Evolutionary conservation across 2,888 invertebrate genomes (phyloP).

Genomic region (Eristalis intricaria): DNA sequence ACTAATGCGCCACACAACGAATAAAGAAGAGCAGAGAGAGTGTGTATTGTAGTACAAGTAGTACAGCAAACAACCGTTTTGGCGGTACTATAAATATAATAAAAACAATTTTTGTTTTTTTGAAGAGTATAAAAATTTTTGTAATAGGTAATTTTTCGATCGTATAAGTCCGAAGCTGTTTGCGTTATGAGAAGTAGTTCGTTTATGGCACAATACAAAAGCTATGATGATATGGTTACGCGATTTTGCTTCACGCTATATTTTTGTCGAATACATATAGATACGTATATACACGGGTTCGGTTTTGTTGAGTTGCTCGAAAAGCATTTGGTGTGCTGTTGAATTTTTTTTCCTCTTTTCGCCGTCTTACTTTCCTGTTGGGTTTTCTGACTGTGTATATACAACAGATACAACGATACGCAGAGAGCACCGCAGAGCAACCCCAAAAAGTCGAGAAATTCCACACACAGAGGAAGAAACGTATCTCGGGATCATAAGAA

Average conservation of each 20-base stretch:
- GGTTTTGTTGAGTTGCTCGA: slow-evolving; percentile 61
- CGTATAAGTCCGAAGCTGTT: slow-evolving; percentile 80
- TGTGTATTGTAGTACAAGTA: slow-evolving; percentile 61
- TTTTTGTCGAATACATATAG: slow-evolving; percentile 67
- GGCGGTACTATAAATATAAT: slow-evolving; percentile 81
- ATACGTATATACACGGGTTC: slow-evolving; percentile 55
- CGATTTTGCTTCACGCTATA: slow-evolving; percentile 74
- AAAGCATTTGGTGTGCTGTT: slow-evolving; percentile 54
- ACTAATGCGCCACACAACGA: slow-evolving; percentile 69
- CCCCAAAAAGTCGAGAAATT: slow-evolving; percentile 54
- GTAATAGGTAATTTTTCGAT: slow-evolving; percentile 80
- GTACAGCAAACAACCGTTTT: slow-evolving; percentile 68
- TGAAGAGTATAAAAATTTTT: slow-evolving; percentile 82
- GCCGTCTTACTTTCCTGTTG: slow-evolving; percentile 57
- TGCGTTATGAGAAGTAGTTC: slow-evolving; percentile 82
- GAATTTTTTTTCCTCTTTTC: slow-evolving; percentile 25
- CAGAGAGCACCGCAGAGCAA: slow-evolving; percentile 51
- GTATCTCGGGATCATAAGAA: slow-evolving; percentile 60
- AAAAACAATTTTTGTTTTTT: slow-evolving; percentile 80
- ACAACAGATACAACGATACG: slow-evolving; percentile 51
- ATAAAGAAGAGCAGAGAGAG: slow-evolving; percentile 53
- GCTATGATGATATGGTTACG: slow-evolving; percentile 79
- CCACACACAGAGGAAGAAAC: slow-evolving; percentile 9
- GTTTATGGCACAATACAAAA: slow-evolving; percentile 82
- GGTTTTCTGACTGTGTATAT: slow-evolving; percentile 65